Percentiles rank a stretch among this genome's conserved stretches.
Conservation (phyloP, 1,140 invertebrate species). For the Riptortus pedestris region DNA sequence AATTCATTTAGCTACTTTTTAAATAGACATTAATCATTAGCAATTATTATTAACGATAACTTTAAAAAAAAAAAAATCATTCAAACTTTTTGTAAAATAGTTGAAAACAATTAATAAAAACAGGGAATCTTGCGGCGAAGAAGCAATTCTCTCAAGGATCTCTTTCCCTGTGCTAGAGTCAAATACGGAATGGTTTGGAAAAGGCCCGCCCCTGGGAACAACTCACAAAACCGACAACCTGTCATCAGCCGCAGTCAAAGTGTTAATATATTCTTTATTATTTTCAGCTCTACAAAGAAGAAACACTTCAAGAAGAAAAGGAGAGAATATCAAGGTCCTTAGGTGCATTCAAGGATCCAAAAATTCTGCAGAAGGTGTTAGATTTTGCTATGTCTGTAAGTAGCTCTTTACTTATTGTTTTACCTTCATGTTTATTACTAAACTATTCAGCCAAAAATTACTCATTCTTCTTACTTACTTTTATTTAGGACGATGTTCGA, state of each 20-base stretch:
- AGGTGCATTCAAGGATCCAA: slow-evolving; percentile 59
- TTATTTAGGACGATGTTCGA: slow-evolving; percentile 69
- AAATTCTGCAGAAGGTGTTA: slow-evolving; percentile 64
- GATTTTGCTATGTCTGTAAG: slow-evolving; percentile 79
- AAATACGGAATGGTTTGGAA: no score
- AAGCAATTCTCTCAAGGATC: no score
- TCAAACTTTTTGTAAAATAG: no score
- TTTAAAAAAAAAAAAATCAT: no score
- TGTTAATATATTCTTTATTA: background rate
- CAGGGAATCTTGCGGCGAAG: background rate
- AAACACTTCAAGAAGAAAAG: slow-evolving; percentile 87
- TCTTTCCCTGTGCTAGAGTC: no score
- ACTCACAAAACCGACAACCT: no score
- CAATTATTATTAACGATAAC: no score
- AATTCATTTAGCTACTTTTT: no score
- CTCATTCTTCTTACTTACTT: background rate
- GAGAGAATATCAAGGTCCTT: slow-evolving; percentile 73
- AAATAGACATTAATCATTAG: no score
- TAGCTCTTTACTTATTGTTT: slow-evolving; percentile 24
- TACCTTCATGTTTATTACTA: background rate
- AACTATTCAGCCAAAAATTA: background rate
- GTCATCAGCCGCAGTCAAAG: no score
- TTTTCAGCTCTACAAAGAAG: slow-evolving; percentile 61
- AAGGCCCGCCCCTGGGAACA: no score
- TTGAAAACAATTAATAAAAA: no score